Evolutionary conservation across 2,888 invertebrate genomes (phyloP), one percentile per base, ranked within the genome.

Genomic region (Nomada lathburiana): DNA sequence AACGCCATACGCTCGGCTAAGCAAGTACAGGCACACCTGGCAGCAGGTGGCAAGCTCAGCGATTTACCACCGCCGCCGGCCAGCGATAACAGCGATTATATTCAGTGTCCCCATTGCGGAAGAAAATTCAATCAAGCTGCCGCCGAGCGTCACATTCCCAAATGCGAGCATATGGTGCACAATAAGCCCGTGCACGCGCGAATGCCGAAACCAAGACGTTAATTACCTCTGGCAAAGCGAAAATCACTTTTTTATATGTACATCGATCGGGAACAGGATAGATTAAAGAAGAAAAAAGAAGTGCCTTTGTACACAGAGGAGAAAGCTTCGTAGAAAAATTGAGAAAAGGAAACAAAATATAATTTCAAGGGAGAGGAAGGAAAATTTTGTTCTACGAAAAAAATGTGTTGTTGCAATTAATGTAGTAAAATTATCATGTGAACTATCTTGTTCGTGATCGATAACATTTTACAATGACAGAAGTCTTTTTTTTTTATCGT

Each of bases 51-150:
- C 85, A 98, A 98, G 92, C 94, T 98, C 52, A 96, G 97, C 79
- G 98, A 98, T 93, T 95, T 98, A 63, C 98, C 98, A 0, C 98
- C 98, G 0, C 98, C 98, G 0, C 98, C 98, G 1, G 97, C 98
- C 0, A 96, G 97, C 0, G 97, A 97, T 92, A 98, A 97, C 92
- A 97, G 98, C 0, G 98, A 98, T 94, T 98, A 98, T 94, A 95
- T 98, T 29, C 96, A 96, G 91, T 99, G 98, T 91, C 98, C 98
- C 0, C 97, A 98, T 94, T 99, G 98, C 94, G 95, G 95, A 44
- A 95, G 98, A 0, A 96, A 97, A 89, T 99, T 99, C 95, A 98
- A 97, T 94, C 95, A 97, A 90, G 94, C 95, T 0, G 98, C 98
- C 0, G 99, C 98, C 1, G 97, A 97, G 87, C 94, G 98, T 44